These are phyloP conservation scores for Cheirogaleus major DNA, from an alignment of 2,797 vertebrate species.

Conservation along the genomic window DNA sequence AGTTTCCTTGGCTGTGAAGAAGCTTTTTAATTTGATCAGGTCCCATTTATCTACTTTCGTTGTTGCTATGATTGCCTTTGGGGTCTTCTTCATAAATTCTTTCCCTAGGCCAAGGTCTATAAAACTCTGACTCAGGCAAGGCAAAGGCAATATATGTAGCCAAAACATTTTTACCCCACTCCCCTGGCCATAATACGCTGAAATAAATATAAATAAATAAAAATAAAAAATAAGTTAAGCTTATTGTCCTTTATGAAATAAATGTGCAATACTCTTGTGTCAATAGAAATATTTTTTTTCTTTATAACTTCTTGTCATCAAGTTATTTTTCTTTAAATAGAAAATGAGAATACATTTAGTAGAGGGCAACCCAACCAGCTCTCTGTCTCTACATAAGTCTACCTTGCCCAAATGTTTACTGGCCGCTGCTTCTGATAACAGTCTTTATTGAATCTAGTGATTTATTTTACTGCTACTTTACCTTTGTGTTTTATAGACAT, in stretches of 20 bases:
- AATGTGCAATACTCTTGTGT: not conserved
- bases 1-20: too few relatives aligned
- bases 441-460: not conserved
- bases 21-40: too few relatives aligned
- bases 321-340: not conserved
- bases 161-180: too few relatives aligned
- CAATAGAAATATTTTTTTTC: not conserved
- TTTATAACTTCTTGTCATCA: not conserved
- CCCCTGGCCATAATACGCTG: too few relatives aligned
- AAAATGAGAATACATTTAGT: not conserved
- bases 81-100: too few relatives aligned
- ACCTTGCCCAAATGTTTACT: not conserved
- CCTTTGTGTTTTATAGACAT: not conserved
- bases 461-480: not conserved
- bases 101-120: too few relatives aligned
- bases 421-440: not conserved
- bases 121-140: too few relatives aligned
- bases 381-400: not conserved
- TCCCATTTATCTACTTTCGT: too few relatives aligned
- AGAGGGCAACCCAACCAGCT: rapidly evolving
- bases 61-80: too few relatives aligned
- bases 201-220: too few relatives aligned
- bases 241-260: not conserved
- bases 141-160: too few relatives aligned
- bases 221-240: not conserved